Evolutionary conservation across 2,888 invertebrate genomes (phyloP).

Genomic region (Perdita meconis): DNA sequence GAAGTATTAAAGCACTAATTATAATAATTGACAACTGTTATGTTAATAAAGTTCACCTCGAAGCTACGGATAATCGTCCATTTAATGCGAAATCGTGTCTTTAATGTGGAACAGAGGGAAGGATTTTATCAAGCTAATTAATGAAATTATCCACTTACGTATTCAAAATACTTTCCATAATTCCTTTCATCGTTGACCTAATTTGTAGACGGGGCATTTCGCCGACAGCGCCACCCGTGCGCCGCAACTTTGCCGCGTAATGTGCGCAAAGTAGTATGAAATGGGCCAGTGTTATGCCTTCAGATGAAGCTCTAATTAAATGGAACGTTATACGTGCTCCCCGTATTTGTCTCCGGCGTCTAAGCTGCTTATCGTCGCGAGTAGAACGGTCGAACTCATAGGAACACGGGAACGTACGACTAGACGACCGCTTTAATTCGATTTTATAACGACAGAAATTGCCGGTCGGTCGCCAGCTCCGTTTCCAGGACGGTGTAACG

Average conservation of each 20-base stretch:
- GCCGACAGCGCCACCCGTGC: too few relatives aligned
- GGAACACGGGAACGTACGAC: slow-evolving; percentile 34
- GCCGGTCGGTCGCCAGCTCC: slow-evolving; percentile 32
- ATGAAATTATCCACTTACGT: too few relatives aligned
- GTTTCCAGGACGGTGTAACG: slow-evolving; percentile 27
- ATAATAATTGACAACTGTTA: too few relatives aligned
- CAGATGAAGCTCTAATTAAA: slow-evolving; percentile 1
- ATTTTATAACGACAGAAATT: slow-evolving; percentile 41
- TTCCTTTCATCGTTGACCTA: neutral
- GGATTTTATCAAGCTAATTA: too few relatives aligned
- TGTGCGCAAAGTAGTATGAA: neutral
- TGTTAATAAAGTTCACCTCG: too few relatives aligned
- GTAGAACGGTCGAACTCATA: slow-evolving; percentile 34
- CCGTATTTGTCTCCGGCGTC: neutral
- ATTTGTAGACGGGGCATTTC: neutral
- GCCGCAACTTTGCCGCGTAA: neutral
- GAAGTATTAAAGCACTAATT: too few relatives aligned
- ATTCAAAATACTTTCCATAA: too few relatives aligned
- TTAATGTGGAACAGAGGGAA: too few relatives aligned
- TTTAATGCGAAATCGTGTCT: too few relatives aligned
- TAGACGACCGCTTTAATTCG: slow-evolving; percentile 48
- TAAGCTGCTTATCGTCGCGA: slow-evolving; percentile 8
- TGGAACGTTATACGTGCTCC: neutral
- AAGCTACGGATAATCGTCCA: too few relatives aligned
- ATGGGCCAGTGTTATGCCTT: neutral